Evolutionary conservation across 2,888 invertebrate species (phyloP).

Genomic region (Oscheius onirici): DNA sequence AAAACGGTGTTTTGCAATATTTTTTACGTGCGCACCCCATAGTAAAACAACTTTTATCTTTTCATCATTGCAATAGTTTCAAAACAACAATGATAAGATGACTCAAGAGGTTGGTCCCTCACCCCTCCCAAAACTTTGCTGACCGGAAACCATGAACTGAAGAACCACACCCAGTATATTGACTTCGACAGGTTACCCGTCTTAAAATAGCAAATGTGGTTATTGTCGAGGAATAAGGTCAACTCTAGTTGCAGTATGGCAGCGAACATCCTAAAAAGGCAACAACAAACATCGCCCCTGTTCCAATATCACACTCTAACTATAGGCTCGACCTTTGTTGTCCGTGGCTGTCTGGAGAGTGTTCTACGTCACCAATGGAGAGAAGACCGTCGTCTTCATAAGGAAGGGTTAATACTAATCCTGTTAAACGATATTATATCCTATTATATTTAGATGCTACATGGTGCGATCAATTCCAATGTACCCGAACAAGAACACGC

Average conservation of each 20-base stretch:
- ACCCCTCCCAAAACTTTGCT: background rate
- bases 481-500: slow-evolving; percentile 41
- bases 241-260: background rate
- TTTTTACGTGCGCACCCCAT: background rate
- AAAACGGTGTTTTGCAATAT: too few species aligned
- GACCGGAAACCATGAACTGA: background rate
- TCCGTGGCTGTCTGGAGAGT: slow-evolving; percentile 51
- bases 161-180: slow-evolving; percentile 13
- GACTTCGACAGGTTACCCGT: background rate
- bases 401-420: slow-evolving; percentile 37
- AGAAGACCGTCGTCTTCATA: slow-evolving; percentile 38
- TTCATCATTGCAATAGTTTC: background rate
- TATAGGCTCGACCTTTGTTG: slow-evolving; percentile 46
- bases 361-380: slow-evolving; percentile 45
- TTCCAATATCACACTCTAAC: too few species aligned
- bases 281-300: too few species aligned
- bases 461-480: slow-evolving; percentile 48
- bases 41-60: background rate
- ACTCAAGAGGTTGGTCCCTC: too few species aligned
- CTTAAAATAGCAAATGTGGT: slow-evolving; percentile 4
- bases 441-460: slow-evolving; percentile 44
- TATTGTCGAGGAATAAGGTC: slow-evolving; percentile 1
- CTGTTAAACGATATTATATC: background rate
- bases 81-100: background rate
- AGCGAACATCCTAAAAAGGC: too few species aligned